Conservation (phyloP, 2,113 vertebrate species). For the Perognathus longimembris region DNA sequence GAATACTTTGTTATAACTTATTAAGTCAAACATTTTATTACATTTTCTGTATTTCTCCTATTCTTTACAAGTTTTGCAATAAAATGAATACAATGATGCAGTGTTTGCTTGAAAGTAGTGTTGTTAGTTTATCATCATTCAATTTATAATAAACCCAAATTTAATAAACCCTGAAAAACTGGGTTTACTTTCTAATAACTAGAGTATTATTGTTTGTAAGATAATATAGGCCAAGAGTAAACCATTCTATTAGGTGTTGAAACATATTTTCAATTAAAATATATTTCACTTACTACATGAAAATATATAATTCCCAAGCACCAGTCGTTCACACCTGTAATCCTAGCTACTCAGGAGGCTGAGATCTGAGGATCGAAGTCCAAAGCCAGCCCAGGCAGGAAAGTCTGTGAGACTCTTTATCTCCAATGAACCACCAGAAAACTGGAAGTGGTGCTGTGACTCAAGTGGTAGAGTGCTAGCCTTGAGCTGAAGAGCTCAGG, state of each 20-base stretch:
- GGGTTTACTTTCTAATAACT: background rate
- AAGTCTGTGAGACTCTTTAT: too few relatives aligned
- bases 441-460: too few relatives aligned
- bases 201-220: background rate
- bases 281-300: background rate
- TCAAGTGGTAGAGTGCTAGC: too few relatives aligned
- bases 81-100: background rate
- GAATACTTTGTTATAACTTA: background rate
- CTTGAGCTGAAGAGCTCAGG: too few relatives aligned
- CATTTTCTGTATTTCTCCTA: background rate
- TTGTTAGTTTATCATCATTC: background rate
- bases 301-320: background rate
- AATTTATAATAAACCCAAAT: background rate
- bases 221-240: background rate
- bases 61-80: background rate
- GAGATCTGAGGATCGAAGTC: too few relatives aligned
- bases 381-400: too few relatives aligned
- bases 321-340: too few relatives aligned
- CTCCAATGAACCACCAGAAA: too few relatives aligned
- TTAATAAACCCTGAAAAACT: background rate
- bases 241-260: background rate
- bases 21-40: background rate
- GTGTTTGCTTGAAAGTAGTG: background rate
- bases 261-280: slow-evolving; percentile 12
- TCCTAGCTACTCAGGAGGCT: too few relatives aligned